Evolutionary conservation across 2,797 vertebrate genomes (phyloP).

Genomic region (Morus bassanus): DNA sequence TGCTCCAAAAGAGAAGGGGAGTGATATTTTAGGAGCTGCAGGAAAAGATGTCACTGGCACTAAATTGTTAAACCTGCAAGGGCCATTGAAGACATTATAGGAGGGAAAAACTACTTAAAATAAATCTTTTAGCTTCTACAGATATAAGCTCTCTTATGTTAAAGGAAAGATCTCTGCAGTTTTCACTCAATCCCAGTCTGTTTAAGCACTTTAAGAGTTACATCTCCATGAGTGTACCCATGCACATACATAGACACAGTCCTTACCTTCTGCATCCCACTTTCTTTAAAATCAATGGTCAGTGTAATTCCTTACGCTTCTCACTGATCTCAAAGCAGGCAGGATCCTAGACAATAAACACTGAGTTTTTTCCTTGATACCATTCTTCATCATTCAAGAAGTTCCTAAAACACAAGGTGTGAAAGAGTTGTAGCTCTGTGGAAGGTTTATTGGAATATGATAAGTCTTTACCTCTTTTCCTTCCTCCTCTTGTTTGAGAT

Average conservation of each 20-base stretch:
- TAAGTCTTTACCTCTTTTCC: not conserved
- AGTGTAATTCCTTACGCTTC: not conserved
- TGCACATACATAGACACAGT: not conserved
- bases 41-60: not conserved
- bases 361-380: not conserved
- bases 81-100: not conserved
- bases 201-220: not conserved
- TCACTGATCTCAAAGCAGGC: not conserved
- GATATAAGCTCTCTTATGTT: not conserved
- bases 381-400: not conserved
- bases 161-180: not conserved
- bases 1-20: accelerated
- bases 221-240: not conserved
- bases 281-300: not conserved
- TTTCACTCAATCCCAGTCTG: not conserved
- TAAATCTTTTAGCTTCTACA: not conserved
- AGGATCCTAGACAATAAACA: not conserved
- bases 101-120: not conserved
- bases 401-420: not conserved
- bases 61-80: not conserved
- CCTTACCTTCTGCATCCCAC: not conserved
- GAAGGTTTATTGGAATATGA: not conserved
- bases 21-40: not conserved
- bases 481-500: not conserved
- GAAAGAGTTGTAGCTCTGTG: not conserved